phyloP scores from a whole-genome alignment of 2,888 invertebrate species.

The Melitaea athalia region DNA sequence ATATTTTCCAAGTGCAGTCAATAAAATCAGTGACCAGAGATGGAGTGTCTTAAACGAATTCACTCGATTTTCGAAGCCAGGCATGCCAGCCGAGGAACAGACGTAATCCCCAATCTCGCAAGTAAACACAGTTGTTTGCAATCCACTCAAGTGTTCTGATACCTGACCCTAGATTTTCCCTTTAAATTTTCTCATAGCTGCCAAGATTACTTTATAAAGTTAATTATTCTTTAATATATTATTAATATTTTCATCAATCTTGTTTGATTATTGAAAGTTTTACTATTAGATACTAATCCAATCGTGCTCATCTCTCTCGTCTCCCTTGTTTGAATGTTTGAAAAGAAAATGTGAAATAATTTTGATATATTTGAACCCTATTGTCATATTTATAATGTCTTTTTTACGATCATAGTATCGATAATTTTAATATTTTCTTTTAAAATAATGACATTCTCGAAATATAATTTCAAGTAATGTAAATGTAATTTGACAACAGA shows the following conservation, averaged over 20 bases:
- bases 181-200: slow-evolving; percentile 42
- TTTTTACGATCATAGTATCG: neutral
- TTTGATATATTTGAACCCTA: neutral
- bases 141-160: slow-evolving; percentile 46
- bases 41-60: slow-evolving; percentile 36
- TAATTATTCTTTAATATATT: slow-evolving; percentile 1
- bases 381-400: neutral
- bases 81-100: slow-evolving; percentile 43
- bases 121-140: slow-evolving; percentile 59
- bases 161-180: slow-evolving; percentile 47
- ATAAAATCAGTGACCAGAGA: slow-evolving; percentile 29
- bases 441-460: too few relatives aligned
- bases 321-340: neutral
- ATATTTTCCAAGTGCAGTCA: slow-evolving; percentile 13
- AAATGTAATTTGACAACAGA: too few relatives aligned
- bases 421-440: neutral
- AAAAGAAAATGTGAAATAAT: neutral
- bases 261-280: slow-evolving; percentile 6
- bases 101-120: slow-evolving; percentile 62
- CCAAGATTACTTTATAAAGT: slow-evolving; percentile 41
- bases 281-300: neutral
- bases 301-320: too few relatives aligned
- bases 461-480: too few relatives aligned
- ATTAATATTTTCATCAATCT: slow-evolving; percentile 3
- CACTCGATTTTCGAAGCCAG: slow-evolving; percentile 33